Conservation (phyloP, 2,113 vertebrate species). For the Pygoscelis antarcticus region DNA sequence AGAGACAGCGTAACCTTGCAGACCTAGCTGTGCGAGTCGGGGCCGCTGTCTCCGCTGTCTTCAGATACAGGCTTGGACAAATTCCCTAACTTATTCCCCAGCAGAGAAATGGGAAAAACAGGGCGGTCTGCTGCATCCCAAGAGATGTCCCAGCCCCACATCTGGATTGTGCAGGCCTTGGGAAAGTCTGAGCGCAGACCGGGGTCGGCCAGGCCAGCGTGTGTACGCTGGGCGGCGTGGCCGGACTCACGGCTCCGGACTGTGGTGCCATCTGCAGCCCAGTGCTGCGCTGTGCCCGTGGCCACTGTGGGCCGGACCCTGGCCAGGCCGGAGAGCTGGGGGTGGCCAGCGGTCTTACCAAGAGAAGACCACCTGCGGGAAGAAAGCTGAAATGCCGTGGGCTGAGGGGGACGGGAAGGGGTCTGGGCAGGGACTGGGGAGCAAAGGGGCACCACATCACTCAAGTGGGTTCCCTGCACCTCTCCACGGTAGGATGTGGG, state of each 20-base stretch:
- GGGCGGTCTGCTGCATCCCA: background rate
- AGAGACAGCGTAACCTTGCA: background rate
- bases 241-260: accelerated
- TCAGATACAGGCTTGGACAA: accelerated
- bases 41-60: background rate
- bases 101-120: background rate
- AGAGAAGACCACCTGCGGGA: accelerated
- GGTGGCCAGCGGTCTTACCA: accelerated
- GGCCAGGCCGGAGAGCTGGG: background rate
- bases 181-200: background rate
- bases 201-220: accelerated
- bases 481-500: accelerated
- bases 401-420: background rate
- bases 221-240: accelerated
- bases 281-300: accelerated
- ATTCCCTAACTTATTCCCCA: background rate
- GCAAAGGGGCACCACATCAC: accelerated
- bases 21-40: accelerated
- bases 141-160: background rate
- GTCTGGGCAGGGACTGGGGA: background rate
- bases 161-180: background rate
- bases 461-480: accelerated
- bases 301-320: accelerated
- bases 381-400: accelerated
- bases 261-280: background rate